phyloP scores from a whole-genome alignment of 2,888 invertebrate genomes.

The Exocentrus adspersus region DNA sequence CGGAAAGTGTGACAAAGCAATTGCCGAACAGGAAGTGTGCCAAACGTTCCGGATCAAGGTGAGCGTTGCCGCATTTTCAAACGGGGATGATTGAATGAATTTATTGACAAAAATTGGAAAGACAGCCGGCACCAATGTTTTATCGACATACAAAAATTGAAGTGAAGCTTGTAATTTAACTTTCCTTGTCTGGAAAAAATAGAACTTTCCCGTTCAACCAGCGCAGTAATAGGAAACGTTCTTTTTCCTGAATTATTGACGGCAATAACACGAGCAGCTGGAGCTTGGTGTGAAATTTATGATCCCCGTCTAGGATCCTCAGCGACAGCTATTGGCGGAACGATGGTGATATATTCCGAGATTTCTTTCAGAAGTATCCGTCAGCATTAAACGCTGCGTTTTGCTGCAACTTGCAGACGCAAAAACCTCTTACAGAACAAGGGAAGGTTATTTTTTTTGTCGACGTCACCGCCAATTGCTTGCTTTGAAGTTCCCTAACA shows the following conservation, averaged over 20 bases:
- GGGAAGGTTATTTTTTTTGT: too few species aligned
- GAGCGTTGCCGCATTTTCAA: not conserved
- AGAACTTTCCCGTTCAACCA: not conserved
- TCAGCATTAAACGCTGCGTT: not conserved
- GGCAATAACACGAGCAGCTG: not conserved
- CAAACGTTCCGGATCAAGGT: not conserved
- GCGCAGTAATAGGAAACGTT: not conserved
- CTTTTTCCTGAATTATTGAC: conserved; percentile 1
- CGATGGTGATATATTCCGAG: not conserved
- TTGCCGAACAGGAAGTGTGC: not conserved
- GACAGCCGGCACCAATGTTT: too few species aligned
- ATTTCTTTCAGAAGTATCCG: not conserved
- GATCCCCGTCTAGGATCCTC: not conserved
- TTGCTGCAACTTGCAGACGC: not conserved
- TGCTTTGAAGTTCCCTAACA: too few species aligned
- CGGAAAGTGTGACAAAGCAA: not conserved
- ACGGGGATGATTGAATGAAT: too few species aligned
- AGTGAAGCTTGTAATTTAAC: not conserved
- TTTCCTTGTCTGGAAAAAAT: not conserved
- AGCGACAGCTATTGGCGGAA: not conserved
- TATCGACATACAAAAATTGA: too few species aligned
- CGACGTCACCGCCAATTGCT: too few species aligned
- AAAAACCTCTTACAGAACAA: too few species aligned
- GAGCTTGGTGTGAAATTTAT: not conserved
- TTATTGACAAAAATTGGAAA: too few species aligned